Base-by-base conservation (phyloP, 30 jellyfish, hydroid and myxozoan species). In the Calvadosia cruxmelitensis region DNA sequence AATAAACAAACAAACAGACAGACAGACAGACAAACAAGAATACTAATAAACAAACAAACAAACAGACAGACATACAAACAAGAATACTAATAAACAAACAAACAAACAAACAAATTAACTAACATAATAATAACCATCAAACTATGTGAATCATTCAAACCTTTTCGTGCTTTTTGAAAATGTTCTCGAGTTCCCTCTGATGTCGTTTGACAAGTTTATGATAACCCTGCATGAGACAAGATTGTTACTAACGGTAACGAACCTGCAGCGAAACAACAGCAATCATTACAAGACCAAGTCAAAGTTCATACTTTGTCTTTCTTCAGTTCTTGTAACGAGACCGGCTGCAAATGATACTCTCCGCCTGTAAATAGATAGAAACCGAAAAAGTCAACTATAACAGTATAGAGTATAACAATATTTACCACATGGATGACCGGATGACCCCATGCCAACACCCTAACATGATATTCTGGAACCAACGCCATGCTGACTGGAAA, bases 141-240 rank as follows among this genome's bases (percentile, higher is more conserved):
- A n/a, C n/a, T n/a, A 42, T 20, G 57, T 5, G 57, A 42, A 42
- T 5, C 15, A 42, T 42, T 42, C 29, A 13, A 3, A 79, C 92
- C 78, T 79, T 79, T n/a, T 79, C 92, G 62, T 79, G 92, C 34
- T 71, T 79, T 57, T 79, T 79, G 67, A 67, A 76, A 28, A 79
- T 76, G 63, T 67, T 67, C n/a, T 79, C 92, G 2, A 79, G 71
- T 48, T 79, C 92, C 67, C 71, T 79, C 29, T 79, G 92, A 29
- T 79, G 92, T 61, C 71, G 70, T 32, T 79, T 79, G 15, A 79
- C 78, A 27, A 79, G 74, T 30, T 79, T 79, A 13, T 67, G 70
- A 33, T 69, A 79, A 69, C 71, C 82, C 92, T 79, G 31, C n/a
- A n/a, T n/a, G n/a, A n/a, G n/a, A n/a, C n/a, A n/a, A 33, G 53